A percentile compares a stretch with the other conserved stretches of the same genome.
phyloP scores from a whole-genome alignment of 2,113 vertebrate genomes.

The Hypanus sabinus region DNA sequence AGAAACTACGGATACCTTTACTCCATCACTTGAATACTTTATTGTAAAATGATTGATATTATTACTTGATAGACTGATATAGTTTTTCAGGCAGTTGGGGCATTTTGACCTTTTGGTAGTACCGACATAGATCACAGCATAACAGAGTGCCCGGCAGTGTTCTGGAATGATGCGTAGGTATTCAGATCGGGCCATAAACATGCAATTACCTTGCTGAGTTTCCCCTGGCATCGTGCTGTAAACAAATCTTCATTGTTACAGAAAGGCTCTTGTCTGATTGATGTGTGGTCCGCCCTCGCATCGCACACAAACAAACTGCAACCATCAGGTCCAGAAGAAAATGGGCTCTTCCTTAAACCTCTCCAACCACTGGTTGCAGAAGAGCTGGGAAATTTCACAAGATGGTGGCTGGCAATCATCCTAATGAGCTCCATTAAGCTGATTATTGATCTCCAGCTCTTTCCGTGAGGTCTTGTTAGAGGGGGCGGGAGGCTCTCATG shows the following conservation, averaged over 20 bases:
- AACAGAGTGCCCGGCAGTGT: neutral
- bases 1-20: neutral
- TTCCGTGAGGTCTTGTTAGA: conserved; percentile 52
- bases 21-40: neutral
- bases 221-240: neutral
- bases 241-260: conserved; percentile 22
- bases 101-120: neutral
- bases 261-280: conserved; percentile 28
- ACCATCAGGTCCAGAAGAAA: neutral
- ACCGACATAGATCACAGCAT: neutral
- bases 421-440: conserved; percentile 53
- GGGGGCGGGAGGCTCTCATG: conserved; percentile 46
- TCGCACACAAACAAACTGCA: conserved; percentile 23
- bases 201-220: conserved; percentile 18
- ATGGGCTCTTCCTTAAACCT: conserved; percentile 23
- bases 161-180: neutral
- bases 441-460: conserved; percentile 51
- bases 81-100: neutral
- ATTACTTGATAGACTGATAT: neutral
- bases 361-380: neutral
- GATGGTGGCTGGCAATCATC: conserved; percentile 36
- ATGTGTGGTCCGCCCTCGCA: conserved; percentile 30
- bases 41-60: neutral
- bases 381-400: conserved; percentile 38
- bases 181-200: conserved; percentile 17